These are phyloP conservation scores for Dermatophagoides farinae DNA, from an alignment of 1,140 invertebrate species.

Conservation along the genomic window DNA sequence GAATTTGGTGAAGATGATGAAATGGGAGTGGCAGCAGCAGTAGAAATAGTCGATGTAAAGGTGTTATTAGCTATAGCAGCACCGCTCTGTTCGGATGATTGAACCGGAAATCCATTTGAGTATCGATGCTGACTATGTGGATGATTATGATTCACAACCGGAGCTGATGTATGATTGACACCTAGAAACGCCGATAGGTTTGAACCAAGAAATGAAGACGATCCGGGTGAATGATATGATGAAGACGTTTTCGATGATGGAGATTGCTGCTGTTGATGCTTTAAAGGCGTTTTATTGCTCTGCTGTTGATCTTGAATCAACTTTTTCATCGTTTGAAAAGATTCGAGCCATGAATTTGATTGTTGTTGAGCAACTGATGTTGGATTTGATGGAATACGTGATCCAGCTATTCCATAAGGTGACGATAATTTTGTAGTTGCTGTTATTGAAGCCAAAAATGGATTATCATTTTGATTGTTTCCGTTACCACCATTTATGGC, in stretches of 20 bases:
- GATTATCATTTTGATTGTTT: background rate
- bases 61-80: background rate
- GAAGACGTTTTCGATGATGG: background rate
- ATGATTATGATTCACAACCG: background rate
- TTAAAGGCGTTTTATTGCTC: background rate
- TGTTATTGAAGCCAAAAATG: background rate
- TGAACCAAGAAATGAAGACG: background rate
- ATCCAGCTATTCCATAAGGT: background rate
- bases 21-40: no score
- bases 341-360: conserved; percentile 18
- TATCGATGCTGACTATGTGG: no score
- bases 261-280: background rate
- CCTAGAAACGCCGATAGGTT: background rate
- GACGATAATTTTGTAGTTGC: background rate
- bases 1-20: no score
- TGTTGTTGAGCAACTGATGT: background rate
- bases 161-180: background rate
- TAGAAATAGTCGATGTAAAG: background rate
- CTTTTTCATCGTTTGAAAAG: no score
- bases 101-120: no score
- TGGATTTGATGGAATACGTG: conserved; percentile 17
- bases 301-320: background rate
- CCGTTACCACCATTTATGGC: background rate
- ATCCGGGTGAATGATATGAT: background rate
- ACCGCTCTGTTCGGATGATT: no score